Evolutionary conservation across 2,888 invertebrate genomes (phyloP).

Genomic region (Trichopria drosophilae): DNA sequence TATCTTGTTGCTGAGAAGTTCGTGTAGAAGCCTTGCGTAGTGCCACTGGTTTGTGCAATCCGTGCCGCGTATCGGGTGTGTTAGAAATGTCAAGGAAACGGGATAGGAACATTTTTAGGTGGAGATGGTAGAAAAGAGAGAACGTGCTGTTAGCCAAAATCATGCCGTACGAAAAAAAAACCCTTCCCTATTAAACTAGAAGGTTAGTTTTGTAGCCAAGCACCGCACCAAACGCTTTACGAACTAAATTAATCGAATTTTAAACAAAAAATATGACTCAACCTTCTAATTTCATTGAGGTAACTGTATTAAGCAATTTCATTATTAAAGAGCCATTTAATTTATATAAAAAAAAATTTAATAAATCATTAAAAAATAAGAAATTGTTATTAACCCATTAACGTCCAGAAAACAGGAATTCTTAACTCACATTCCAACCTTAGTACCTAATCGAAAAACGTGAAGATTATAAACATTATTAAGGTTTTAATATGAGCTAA

Average conservation of each 20-base stretch:
- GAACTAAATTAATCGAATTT: neutral
- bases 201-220: constrained; percentile 30
- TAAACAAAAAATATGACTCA: constrained; percentile 23
- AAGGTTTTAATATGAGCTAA: too few relatives aligned
- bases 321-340: neutral
- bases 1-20: constrained; percentile 56
- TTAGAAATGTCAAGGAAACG: constrained; percentile 28
- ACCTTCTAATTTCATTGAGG: constrained; percentile 35
- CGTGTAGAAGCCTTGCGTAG: constrained; percentile 56
- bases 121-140: constrained; percentile 47
- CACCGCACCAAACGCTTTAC: too few relatives aligned
- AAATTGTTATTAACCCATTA: too few relatives aligned
- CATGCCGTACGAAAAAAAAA: constrained; percentile 44
- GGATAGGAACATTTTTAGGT: constrained; percentile 30
- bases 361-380: too few relatives aligned
- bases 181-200: constrained; percentile 37
- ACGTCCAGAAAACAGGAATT: too few relatives aligned
- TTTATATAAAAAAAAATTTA: neutral
- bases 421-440: too few relatives aligned
- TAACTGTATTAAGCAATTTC: neutral
- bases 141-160: constrained; percentile 56
- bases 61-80: constrained; percentile 54
- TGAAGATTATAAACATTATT: too few relatives aligned
- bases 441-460: too few relatives aligned
- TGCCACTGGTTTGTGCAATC: constrained; percentile 56